Conservation (phyloP, 1,140 invertebrate genomes). For the Drosophila sucinea region DNA sequence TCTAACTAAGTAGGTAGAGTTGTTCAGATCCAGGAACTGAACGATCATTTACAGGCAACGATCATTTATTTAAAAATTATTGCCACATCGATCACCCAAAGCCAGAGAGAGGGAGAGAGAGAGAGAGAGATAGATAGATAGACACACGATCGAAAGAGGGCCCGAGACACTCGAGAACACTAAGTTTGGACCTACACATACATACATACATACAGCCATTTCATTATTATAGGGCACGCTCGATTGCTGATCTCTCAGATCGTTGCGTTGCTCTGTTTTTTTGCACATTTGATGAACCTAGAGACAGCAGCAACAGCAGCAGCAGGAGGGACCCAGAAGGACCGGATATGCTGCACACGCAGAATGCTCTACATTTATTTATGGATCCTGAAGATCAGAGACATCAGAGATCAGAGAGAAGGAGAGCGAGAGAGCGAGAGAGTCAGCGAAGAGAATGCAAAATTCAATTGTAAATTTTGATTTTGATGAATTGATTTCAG, state of each 20-base stretch:
- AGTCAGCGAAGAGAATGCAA: slow-evolving; percentile 20
- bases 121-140: background rate
- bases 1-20: slow-evolving; percentile 9
- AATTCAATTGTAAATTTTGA: slow-evolving; percentile 76
- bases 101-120: slow-evolving; percentile 20
- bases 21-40: slow-evolving; percentile 34
- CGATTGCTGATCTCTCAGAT: slow-evolving; percentile 38
- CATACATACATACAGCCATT: slow-evolving; percentile 40
- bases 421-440: slow-evolving; percentile 16
- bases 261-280: slow-evolving; percentile 34
- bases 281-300: slow-evolving; percentile 64
- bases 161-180: slow-evolving; percentile 18
- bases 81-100: slow-evolving; percentile 75
- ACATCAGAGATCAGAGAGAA: background rate
- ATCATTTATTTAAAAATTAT: slow-evolving; percentile 83
- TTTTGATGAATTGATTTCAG: slow-evolving; percentile 79
- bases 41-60: slow-evolving; percentile 73
- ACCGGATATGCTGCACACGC: slow-evolving; percentile 77
- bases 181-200: no score
- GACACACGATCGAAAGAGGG: slow-evolving; percentile 28
- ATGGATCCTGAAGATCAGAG: slow-evolving; percentile 63
- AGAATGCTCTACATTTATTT: slow-evolving; percentile 78
- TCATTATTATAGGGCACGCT: slow-evolving; percentile 74
- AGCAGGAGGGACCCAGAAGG: slow-evolving; percentile 21
- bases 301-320: background rate